Conservation (phyloP, 53 echinoderm and acorn worm genomes). For the Arbacia lixula region DNA sequence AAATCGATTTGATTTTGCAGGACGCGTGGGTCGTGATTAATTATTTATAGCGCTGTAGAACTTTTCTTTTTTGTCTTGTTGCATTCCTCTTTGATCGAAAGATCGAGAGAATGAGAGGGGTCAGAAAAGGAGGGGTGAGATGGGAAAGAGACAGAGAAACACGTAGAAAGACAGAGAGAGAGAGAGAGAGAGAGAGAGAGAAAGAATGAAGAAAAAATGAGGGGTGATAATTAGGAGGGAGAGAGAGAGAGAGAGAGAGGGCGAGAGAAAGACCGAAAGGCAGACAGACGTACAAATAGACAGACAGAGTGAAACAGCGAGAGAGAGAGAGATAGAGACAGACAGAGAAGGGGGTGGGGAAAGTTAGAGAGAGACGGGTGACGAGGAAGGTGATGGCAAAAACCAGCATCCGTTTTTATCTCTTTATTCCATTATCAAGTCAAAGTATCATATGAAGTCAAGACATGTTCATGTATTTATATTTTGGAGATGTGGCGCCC, state of each 20-base stretch:
- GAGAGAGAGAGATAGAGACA: conserved; percentile 9
- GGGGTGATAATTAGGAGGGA: too few relatives aligned
- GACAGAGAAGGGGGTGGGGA: neutral
- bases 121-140: neutral
- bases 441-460: too few relatives aligned
- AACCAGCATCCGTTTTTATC: too few relatives aligned
- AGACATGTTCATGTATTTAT: too few relatives aligned
- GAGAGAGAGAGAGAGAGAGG: neutral
- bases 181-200: neutral
- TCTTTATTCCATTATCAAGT: too few relatives aligned
- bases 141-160: neutral
- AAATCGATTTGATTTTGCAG: conserved; percentile 34
- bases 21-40: conserved; percentile 46
- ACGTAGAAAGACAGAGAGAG: neutral
- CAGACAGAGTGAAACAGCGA: neutral
- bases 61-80: neutral
- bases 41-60: conserved; percentile 8
- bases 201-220: neutral
- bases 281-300: neutral
- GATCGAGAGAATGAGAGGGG: neutral
- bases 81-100: neutral
- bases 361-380: neutral
- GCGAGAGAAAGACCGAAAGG: neutral
- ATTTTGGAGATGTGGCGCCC: too few relatives aligned
- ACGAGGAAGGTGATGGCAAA: neutral